Evolutionary conservation across 2,797 vertebrate genomes (phyloP), one percentile per base, ranked within the genome.

Genomic region (Megaceryle alcyon): DNA sequence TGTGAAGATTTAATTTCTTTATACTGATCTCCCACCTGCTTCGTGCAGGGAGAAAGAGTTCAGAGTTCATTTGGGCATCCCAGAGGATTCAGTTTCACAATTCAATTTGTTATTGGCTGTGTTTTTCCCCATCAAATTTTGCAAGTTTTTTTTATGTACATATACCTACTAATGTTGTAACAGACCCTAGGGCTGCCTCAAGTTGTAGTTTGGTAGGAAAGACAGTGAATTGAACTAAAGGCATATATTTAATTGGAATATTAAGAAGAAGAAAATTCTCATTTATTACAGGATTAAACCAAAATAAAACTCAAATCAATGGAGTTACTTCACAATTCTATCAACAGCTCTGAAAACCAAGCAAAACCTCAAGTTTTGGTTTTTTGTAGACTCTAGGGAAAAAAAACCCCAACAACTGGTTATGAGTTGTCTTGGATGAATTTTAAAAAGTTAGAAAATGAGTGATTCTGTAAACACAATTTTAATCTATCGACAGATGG

Each of bases 401-500:
- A 78, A 89, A 66, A 10, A 37, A 37, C 37, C 18, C 7, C 33
- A 13, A 44, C 43, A 48, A 25, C 51, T 10, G 49, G 37, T 57
- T 76, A 37, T 41, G 71, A 85, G 49, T 77, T 84, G 15, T 61
- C 90, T 76, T 6, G 0, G 87, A 59, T 54, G 18, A 87, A 76
- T 89, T 93, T 28, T 35, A 82, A 86, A 90, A 90, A 75, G 57
- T 93, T 81, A 83, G 60, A 91, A 95, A 89, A 88, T 33, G 57
- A 93, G 72, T 63, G 85, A 70, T 85, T 94, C 83, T 92, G 68
- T 92, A 92, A 96, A 95, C 23, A 56, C 75, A 85, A 65, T 92
- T 96, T 95, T 92, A 94, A 86, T 75, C 81, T 90, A 44, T 88
- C 6, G 10, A 85, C 94, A 95, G 94, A 96, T 95, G 91, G 94